A percentile compares a stretch with the other conserved stretches of the same genome.
Conservation (phyloP, 2,888 invertebrate genomes). For the Leptura quadrifasciata region DNA sequence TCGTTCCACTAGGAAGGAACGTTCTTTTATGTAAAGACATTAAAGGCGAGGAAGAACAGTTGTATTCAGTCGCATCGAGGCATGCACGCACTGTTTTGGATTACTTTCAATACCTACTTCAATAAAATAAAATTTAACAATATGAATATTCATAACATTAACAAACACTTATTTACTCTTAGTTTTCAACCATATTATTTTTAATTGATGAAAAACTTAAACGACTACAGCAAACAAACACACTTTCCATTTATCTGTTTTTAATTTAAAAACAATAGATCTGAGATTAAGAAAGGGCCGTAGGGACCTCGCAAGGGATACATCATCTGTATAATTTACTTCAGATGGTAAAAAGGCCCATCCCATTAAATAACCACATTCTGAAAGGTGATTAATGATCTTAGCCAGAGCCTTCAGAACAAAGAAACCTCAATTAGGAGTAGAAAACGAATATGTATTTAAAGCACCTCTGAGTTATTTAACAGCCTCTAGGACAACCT, state of each 20-base stretch:
- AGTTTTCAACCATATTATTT: not conserved
- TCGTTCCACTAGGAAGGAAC: not conserved
- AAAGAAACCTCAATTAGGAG: constrained; percentile 47
- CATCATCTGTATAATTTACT: constrained; percentile 53
- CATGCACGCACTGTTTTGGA: too few species aligned
- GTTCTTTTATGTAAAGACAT: too few species aligned
- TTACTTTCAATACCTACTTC: too few species aligned
- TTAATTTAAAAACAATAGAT: constrained; percentile 22
- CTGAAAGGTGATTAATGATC: constrained; percentile 54
- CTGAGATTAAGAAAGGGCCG: constrained; percentile 12
- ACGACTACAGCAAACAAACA: not conserved
- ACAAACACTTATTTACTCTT: too few species aligned
- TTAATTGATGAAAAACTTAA: not conserved
- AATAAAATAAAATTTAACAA: too few species aligned
- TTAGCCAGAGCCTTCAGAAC: constrained; percentile 42
- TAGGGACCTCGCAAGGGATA: constrained; percentile 30
- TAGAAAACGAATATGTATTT: constrained; percentile 19
- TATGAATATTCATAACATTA: too few species aligned
- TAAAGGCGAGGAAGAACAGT: too few species aligned
- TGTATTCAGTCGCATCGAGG: too few species aligned
- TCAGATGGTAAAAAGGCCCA: constrained; percentile 52
- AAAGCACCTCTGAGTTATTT: constrained; percentile 6
- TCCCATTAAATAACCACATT: constrained; percentile 53
- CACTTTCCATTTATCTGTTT: not conserved
- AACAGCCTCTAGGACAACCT: not conserved